Base-by-base conservation (phyloP, 2,113 vertebrate species). In the Madoqua kirkii region DNA sequence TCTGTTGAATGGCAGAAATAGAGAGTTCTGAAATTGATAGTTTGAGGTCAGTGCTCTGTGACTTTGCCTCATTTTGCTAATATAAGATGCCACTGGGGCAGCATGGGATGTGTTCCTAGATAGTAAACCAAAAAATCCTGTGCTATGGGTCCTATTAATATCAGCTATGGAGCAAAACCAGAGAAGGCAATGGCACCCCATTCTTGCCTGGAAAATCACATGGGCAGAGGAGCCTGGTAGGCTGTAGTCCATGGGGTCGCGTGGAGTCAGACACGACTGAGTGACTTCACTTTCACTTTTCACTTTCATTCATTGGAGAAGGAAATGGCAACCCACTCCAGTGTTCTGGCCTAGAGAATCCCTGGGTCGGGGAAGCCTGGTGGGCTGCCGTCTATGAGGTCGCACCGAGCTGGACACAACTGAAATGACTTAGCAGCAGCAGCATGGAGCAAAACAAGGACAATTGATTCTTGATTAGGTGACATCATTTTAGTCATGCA, bases 51-150 rank as follows among this genome's bases (percentile, higher is more conserved):
- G 43, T 74, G 43, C 5, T 31, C 55, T 83, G 81, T 82, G 48
- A 89, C 29, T 90, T 82, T 78, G 23, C 50, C n/a, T 93, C 15
- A 17, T 92, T 97, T 95, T 89, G 48, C 29, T 86, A 27, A 40
- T 83, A 83, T 62, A 88, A 93, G 95, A 95, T 87, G 14, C 36
- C 40, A 40, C 14, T 85, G 71, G 45, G 16, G 19, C 74, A 67
- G 57, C 45, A 33, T 60, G 13, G 2, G 71, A 36, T 33, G 12
- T 25, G 4, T 71, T 13, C 82, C 71, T 78, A 91, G 12, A 82
- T 8, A 71, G 71, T 7, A 91, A 97, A 86, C 54, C 17, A 76
- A 89, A 89, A 94, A 76, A 25, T 48, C 55, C 60, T 89, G 50
- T 15, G 43, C 17, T 67, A 6, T 36, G 1, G 3, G 4, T 67